A percentile compares a stretch with the other conserved stretches of the same genome.
Conservation (phyloP, 2,797 vertebrate genomes). For the Oceanodroma leucorhoa region DNA sequence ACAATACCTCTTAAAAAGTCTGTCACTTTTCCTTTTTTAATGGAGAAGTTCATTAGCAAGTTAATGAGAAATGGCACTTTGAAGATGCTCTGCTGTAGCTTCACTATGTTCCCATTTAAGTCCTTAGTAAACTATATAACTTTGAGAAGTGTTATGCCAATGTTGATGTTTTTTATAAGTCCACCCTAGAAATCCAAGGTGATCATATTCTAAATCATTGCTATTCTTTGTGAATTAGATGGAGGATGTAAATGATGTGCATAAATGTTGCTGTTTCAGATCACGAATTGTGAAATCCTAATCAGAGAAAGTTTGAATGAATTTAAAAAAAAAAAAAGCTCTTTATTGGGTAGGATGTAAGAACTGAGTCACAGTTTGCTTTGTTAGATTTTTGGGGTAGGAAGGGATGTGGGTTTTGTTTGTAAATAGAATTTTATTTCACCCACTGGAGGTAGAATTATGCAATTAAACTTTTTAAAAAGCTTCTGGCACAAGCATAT, state of each 20-base stretch:
- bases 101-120: background rate
- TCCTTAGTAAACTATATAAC: background rate
- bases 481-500: slow-evolving; percentile 46
- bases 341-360: background rate
- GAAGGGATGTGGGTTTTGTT: slow-evolving; percentile 18
- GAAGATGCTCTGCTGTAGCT: background rate
- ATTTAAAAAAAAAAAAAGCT: background rate
- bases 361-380: background rate
- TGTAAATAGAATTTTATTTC: slow-evolving; percentile 48
- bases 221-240: background rate
- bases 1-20: background rate
- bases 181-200: background rate
- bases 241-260: background rate
- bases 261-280: background rate
- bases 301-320: background rate
- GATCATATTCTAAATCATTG: background rate
- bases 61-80: slow-evolving; percentile 31
- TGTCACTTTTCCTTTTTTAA: slow-evolving; percentile 33
- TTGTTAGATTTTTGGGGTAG: background rate
- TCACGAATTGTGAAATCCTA: background rate
- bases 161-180: background rate
- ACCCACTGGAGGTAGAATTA: slow-evolving; percentile 21
- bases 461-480: slow-evolving; percentile 52
- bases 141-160: background rate
- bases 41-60: slow-evolving; percentile 20